Evolutionary conservation across 2,888 invertebrate genomes (phyloP).

Genomic region (Liposcelis brunnea): DNA sequence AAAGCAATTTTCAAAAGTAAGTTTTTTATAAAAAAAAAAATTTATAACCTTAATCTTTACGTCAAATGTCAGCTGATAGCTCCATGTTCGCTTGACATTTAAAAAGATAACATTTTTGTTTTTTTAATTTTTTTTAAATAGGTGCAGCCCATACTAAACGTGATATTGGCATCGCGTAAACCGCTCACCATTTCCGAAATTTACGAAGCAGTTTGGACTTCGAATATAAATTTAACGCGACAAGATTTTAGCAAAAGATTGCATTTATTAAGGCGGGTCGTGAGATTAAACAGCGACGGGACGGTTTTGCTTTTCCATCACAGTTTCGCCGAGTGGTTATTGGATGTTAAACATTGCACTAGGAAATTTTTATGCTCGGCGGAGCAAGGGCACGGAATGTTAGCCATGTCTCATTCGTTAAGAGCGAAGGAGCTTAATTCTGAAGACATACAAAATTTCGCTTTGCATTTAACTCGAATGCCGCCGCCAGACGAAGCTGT

Average conservation of each 20-base stretch:
- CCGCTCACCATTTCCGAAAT: slow-evolving; percentile 69
- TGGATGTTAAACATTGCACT: slow-evolving; percentile 96
- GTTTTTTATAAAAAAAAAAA: neutral
- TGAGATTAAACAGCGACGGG: slow-evolving; percentile 30
- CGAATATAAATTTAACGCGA: slow-evolving; percentile 56
- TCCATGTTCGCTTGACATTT: too few relatives aligned
- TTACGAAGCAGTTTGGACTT: slow-evolving; percentile 63
- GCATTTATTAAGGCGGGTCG: slow-evolving; percentile 51
- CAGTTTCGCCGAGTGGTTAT: slow-evolving; percentile 86
- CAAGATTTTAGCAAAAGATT: slow-evolving; percentile 68
- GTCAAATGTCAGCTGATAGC: too few relatives aligned
- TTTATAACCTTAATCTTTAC: too few relatives aligned
- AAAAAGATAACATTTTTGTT: too few relatives aligned
- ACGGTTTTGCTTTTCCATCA: slow-evolving; percentile 72
- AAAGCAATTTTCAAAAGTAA: slow-evolving; percentile 68
- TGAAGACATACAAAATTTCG: slow-evolving; percentile 30
- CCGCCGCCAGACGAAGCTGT: slow-evolving; percentile 16
- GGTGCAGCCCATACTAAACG: slow-evolving; percentile 64
- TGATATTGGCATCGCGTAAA: slow-evolving; percentile 69
- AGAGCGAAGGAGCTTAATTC: slow-evolving; percentile 24
- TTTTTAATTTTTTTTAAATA: slow-evolving; percentile 11
- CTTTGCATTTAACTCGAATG: slow-evolving; percentile 26
- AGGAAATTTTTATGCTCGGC: slow-evolving; percentile 81
- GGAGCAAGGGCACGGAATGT: slow-evolving; percentile 71
- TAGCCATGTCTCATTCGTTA: slow-evolving; percentile 57